A percentile compares a stretch with the other conserved stretches of the same genome.
These are phyloP conservation scores for Prionailurus bengalensis DNA, from an alignment of 2,113 vertebrate species.

Conservation along the genomic window DNA sequence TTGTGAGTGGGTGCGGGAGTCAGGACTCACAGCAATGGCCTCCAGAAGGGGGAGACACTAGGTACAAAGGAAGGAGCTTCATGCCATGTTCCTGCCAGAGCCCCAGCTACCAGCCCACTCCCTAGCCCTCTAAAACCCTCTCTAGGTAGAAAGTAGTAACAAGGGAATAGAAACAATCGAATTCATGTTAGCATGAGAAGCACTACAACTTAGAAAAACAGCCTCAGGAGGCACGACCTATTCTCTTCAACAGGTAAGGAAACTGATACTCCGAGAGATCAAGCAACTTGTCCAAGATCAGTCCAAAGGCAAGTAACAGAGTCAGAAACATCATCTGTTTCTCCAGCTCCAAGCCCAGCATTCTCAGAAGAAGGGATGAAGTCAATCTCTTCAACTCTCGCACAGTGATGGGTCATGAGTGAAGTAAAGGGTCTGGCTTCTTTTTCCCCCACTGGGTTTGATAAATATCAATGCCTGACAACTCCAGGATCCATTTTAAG, in stretches of 20 bases:
- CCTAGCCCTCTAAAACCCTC: not conserved
- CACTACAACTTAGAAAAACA: not conserved
- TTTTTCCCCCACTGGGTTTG: not conserved
- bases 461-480: not conserved
- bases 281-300: not conserved
- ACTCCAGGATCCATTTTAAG: not conserved
- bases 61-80: not conserved
- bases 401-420: not conserved
- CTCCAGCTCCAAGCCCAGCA: not conserved
- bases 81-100: not conserved
- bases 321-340: not conserved
- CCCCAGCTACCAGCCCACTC: not conserved
- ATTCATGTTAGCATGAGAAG: not conserved
- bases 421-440: not conserved
- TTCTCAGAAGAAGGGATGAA: not conserved
- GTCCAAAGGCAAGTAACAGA: not conserved
- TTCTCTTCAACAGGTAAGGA: not conserved
- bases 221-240: not conserved
- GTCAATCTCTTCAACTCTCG: not conserved
- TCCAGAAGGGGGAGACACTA: not conserved
- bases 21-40: not conserved
- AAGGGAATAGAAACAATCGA: not conserved
- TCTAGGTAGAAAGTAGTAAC: not conserved
- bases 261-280: not conserved
- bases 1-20: fast-evolving